Base-by-base conservation (phyloP, 2,113 vertebrate genomes). In the Pseudopodoces humilis region DNA sequence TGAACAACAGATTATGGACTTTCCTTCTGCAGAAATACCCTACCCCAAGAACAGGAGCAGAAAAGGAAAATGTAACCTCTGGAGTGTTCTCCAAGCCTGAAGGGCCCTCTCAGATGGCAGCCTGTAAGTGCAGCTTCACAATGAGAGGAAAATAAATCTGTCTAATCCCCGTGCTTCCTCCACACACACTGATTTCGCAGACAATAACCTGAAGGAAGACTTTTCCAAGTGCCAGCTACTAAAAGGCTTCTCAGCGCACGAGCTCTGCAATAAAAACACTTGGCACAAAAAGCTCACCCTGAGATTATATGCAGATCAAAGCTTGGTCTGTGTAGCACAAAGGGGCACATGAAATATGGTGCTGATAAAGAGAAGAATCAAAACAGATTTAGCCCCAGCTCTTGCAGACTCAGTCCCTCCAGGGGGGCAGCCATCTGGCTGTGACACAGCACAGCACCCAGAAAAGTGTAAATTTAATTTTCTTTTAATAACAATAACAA, bases 301-400 rank as follows among this genome's bases (percentile, higher is more conserved):
- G 47, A 89, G 80, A 93, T 86, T 68, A 94, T n/a, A 75, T 9
- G 25, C 69, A 95, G 85, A 94, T 88, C 79, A 92, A 95, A 92
- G 88, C 90, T 69, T 31, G 55, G 53, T 72, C 88, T 83, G 35
- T 4, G 65, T 19, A 83, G 76, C 88, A 91, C 75, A 93, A 92
- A 94, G 50, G 75, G 83, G n/a, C 79, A 92, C 25, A 22, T 53
- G 70, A 85, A 94, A 95, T 88, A 83, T 15, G 63, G 68, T 83
- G 89, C 47, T 67, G 88, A 90, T 92, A 92, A 85, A 91, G 65
- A 39, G 71, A 63, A 93, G 68, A 88, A 74, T 68, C 65, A 39
- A 53, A 83, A 52, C 50, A 89, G 82, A 88, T 86, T 70, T 58
- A 88, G 65, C 49, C 85, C 52, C 75, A 72, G 72, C 58, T n/a